Base-by-base conservation (phyloP, 1,140 invertebrate species). In the Caerostris extrusa region DNA sequence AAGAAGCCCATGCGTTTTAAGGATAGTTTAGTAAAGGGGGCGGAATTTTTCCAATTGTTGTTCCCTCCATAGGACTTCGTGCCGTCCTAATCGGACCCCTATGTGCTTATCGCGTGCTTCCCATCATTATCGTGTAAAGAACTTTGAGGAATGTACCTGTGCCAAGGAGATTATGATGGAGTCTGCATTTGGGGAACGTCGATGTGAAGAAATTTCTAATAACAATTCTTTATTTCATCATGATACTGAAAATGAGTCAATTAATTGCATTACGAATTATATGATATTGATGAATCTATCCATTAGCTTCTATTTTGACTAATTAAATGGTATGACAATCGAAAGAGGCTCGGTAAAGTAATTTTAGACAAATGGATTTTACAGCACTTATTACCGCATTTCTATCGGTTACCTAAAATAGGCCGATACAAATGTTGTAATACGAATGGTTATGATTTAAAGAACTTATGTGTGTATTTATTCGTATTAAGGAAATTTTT, bases 11-110 rank as follows among this genome's bases (percentile, higher is more conserved):
- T 61, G 34, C 67, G 61, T 69, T 69, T 71, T 34, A 58, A 90
- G 88, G 67, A 60, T 55, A 61, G 69, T 57, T 56, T 83, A 55
- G 58, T 69, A 92, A 85, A 86, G 91, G 91, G 91, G 91, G 91
- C 55, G 90, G 71, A 82, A 91, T 91, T 92, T 92, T 92, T 92
- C 91, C 91, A 92, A 92, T 92, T 92, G 91, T 85, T 92, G 81
- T 92, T 92, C 82, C 77, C 82, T 83, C 71, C 91, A 56, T 53
- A 50, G 57, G 90, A 82, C 77, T 91, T 82, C 81, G 56, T 77
- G 71, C 71, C n/a, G 56, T 58, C 55, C 82, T 86, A 92, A 92
- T 92, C 91, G 91, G 58, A 58, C 81, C 82, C 91, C 50, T 92
- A 92, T 92, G 77, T 64, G 91, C 60, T 64, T 92, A 53, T 92